These are phyloP conservation scores for Brachypteracias leptosomus DNA, from an alignment of 2,113 vertebrate species.

Conservation along the genomic window DNA sequence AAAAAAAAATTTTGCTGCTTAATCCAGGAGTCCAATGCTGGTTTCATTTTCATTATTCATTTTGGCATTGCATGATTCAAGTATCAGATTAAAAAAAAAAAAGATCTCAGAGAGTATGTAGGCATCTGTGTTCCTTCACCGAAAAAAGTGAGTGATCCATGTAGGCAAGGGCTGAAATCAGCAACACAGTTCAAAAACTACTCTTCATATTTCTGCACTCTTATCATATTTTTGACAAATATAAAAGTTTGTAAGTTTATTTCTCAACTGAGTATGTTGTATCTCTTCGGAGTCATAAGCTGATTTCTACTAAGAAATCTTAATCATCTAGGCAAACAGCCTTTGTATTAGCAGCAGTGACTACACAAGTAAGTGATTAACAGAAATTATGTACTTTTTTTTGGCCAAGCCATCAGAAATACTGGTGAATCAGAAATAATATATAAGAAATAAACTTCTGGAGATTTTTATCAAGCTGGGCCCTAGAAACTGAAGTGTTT, in stretches of 20 bases:
- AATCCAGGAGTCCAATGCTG: neutral
- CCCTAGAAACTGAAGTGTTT: neutral
- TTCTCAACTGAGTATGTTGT: neutral
- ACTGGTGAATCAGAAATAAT: neutral
- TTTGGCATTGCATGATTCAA: slow-evolving; percentile 10
- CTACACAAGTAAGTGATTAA: neutral
- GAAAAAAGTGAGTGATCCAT: neutral
- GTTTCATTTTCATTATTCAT: neutral
- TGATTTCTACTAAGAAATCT: neutral
- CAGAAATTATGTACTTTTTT: neutral
- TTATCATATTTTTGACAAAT: neutral
- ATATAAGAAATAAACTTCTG: neutral
- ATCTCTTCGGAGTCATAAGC: neutral
- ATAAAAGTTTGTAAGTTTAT: neutral
- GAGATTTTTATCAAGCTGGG: neutral
- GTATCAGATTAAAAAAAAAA: neutral
- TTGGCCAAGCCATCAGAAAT: neutral
- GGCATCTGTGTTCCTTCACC: neutral
- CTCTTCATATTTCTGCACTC: neutral
- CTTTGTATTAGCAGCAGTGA: neutral
- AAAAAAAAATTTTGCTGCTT: neutral
- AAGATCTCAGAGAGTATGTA: neutral
- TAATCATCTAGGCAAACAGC: neutral
- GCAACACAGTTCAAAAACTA: neutral
- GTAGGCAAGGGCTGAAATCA: neutral